Base-by-base conservation (phyloP, 2,888 invertebrate species). In the Agrotis clavis region DNA sequence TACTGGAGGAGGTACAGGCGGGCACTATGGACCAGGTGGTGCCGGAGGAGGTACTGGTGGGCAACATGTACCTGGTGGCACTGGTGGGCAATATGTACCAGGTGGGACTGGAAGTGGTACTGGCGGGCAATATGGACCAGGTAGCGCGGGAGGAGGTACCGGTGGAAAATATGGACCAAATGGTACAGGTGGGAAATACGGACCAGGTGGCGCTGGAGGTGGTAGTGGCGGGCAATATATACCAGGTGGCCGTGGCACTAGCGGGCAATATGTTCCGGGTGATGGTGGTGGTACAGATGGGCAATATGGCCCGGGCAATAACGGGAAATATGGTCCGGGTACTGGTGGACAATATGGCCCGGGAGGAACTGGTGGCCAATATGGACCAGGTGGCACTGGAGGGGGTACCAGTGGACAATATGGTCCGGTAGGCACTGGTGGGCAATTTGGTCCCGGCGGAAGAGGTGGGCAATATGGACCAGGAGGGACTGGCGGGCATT, bases 191-290 rank as follows among this genome's bases (percentile, higher is more conserved):
- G 71, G 77, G 0, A 71, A 77, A 50, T 79, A 76, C 67, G 62
- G 45, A 0, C 59, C 74, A n/a, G n/a, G n/a, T 9, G 59, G 53
- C 0, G 51, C 59, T 6, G 47, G 60, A 2, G 59, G 62, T 0
- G 71, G 74, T 1, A 54, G 57, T 0, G 74, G 76, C 9, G 67
- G 77, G 1, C 73, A 77, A 54, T 79, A 70, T 16, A 48, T 48
- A 4, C 54, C 68, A 1, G 69, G 67, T 53, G 73, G 61, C 6
- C 66, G 64, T 50, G 70, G 74, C 1, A 41, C 79, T 6, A 77
- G 61, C 0, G 82, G 76, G 16, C 82, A 84, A 63, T 81, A 80
- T 68, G 71, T 65, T 2, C 81, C 79, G 7, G 57, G 75, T n/a
- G n/a, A n/a, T n/a, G n/a, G n/a, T n/a, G 60, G n/a, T 30, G 63